A percentile compares a stretch with the other conserved stretches of the same genome.
Conservation (phyloP, 2,113 vertebrate genomes). For the Burhinus oedicnemus region DNA sequence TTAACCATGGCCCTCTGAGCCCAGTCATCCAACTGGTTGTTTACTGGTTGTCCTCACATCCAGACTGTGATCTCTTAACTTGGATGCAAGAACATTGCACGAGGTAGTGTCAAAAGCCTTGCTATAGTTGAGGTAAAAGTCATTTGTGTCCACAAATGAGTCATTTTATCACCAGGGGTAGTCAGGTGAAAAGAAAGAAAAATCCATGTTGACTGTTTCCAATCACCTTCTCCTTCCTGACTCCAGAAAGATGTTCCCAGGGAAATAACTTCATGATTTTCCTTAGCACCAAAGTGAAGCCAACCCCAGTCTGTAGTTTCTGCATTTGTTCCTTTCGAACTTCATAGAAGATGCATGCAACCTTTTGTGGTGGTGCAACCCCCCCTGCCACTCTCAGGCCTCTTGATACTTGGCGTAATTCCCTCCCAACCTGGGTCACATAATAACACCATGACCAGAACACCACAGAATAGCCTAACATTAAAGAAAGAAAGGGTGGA, state of each 20-base stretch:
- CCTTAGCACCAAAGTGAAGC: background rate
- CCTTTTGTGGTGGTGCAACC: no score
- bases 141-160: background rate
- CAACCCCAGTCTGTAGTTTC: accelerated
- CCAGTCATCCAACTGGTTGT: background rate
- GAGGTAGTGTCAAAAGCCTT: no score
- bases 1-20: background rate
- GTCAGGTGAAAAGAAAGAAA: background rate
- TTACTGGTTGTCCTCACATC: background rate
- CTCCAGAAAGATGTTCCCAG: background rate
- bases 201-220: background rate
- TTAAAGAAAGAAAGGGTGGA: no score
- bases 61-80: background rate
- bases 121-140: background rate
- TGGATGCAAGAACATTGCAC: background rate
- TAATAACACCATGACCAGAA: no score
- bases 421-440: no score
- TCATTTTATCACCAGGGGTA: background rate
- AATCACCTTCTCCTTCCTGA: background rate
- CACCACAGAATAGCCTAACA: no score
- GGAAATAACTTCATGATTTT: background rate
- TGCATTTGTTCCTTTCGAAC: background rate
- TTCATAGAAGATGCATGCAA: accelerated
- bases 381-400: no score
- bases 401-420: no score